Conservation (phyloP, 2,888 invertebrate species). For the Nebria brevicollis region DNA sequence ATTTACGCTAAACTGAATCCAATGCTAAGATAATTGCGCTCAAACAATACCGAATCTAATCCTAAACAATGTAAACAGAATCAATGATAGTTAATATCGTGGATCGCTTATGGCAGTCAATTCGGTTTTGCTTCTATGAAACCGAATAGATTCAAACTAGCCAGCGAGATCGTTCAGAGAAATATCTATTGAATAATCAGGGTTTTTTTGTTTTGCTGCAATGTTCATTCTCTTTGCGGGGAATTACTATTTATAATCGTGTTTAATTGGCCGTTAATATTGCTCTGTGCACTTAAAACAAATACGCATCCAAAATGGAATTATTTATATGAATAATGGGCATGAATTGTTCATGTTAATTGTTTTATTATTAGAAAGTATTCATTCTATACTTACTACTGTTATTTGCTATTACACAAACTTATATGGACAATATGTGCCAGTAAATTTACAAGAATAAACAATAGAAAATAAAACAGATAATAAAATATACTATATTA, state of each 20-base stretch:
- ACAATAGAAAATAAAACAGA: too few relatives aligned
- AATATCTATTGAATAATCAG: constrained; percentile 34
- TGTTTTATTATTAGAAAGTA: background rate
- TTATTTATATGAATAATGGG: background rate
- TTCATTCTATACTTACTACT: too few relatives aligned
- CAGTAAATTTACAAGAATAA: too few relatives aligned
- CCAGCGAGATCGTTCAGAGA: constrained; percentile 24
- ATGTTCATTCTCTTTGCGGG: constrained; percentile 13
- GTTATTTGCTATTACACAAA: too few relatives aligned
- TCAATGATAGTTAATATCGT: constrained; percentile 9
- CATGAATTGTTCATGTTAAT: background rate
- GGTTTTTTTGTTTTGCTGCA: constrained; percentile 16
- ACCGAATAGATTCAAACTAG: background rate
- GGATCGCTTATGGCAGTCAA: constrained; percentile 3
- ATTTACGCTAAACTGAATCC: background rate
- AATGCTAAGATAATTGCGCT: background rate
- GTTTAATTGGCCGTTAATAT: constrained; percentile 26
- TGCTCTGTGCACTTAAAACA: constrained; percentile 15
- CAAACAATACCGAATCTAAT: constrained; percentile 37
- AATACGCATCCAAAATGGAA: background rate
- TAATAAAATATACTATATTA: too few relatives aligned
- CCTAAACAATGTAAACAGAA: constrained; percentile 27
- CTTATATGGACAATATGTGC: too few relatives aligned
- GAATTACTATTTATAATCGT: constrained; percentile 29
- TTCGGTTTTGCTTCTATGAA: constrained; percentile 2